Percentiles rank a stretch among this genome's conserved stretches.
Evolutionary conservation across 2,113 vertebrate genomes (phyloP).

Genomic region (Myiopsitta monachus): DNA sequence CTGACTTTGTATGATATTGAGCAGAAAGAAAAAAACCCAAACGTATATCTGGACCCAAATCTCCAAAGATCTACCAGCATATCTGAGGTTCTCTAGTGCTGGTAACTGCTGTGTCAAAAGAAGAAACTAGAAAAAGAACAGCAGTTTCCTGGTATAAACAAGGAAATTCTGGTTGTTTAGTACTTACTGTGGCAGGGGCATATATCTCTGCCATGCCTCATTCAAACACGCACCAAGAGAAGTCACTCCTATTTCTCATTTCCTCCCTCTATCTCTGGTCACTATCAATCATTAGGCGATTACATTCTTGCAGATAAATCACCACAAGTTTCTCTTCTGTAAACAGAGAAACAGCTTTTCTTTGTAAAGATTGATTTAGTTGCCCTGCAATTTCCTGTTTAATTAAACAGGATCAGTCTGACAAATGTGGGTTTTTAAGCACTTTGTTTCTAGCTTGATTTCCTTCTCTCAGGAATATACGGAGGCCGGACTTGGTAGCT

Average conservation of each 20-base stretch:
- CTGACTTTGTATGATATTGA: background rate
- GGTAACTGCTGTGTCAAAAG: background rate
- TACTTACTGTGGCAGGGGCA: background rate
- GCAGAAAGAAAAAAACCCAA: background rate
- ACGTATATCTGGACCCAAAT: background rate
- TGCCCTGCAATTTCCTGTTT: constrained; percentile 64
- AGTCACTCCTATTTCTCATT: constrained; percentile 23
- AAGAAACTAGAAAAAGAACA: background rate
- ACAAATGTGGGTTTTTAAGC: constrained; percentile 40
- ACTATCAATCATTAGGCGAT: constrained; percentile 62
- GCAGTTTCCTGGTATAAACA: background rate
- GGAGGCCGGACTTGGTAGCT: background rate
- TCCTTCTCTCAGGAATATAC: background rate
- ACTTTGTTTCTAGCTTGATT: constrained; percentile 10
- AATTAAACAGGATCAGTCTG: constrained; percentile 63
- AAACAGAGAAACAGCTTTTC: constrained; percentile 64
- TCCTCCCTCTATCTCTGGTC: constrained; percentile 1
- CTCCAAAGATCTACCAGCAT: background rate
- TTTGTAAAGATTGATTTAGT: constrained; percentile 55
- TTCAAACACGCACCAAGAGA: background rate
- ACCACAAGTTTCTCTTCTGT: constrained; percentile 43
- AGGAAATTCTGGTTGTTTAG: background rate
- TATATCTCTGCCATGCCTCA: background rate
- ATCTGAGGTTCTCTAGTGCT: background rate
- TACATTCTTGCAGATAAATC: constrained; percentile 59